Evolutionary conservation across 2,888 invertebrate genomes (phyloP).

Genomic region (Thecophora atra): DNA sequence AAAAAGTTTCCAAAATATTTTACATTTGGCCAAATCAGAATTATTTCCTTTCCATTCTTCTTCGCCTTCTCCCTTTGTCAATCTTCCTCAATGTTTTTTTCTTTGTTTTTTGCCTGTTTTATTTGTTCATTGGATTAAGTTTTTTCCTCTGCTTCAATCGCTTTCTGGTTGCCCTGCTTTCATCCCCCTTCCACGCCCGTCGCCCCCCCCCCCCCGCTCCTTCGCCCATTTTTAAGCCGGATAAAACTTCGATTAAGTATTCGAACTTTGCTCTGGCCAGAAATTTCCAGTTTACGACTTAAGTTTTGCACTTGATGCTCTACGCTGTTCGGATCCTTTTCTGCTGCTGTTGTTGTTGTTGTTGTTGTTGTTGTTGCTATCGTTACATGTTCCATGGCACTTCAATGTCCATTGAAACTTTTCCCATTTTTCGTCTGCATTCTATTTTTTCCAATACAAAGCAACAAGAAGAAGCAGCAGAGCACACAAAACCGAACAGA

Average conservation of each 20-base stretch:
- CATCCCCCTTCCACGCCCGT: not conserved
- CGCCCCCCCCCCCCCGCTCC: not conserved
- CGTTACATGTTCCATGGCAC: not conserved
- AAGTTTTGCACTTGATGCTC: constrained; percentile 22
- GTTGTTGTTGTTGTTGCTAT: not conserved
- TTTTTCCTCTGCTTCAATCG: no score
- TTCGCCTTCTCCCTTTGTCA: not conserved
- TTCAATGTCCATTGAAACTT: constrained; percentile 16
- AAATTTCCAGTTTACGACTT: constrained; percentile 18
- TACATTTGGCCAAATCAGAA: no score
- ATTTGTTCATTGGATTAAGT: no score
- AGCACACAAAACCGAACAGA: not conserved
- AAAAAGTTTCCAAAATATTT: no score
- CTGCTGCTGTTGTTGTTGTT: not conserved
- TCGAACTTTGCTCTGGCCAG: constrained; percentile 11
- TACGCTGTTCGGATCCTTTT: constrained; percentile 8
- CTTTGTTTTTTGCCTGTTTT: not conserved
- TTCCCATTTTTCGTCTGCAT: constrained; percentile 9
- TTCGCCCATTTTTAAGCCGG: constrained; percentile 11
- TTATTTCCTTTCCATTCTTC: not conserved
- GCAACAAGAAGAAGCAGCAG: no score
- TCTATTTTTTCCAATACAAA: not conserved
- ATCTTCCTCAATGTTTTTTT: not conserved
- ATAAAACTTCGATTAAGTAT: constrained; percentile 20
- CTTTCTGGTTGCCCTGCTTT: not conserved